Percentiles rank a stretch among this genome's conserved stretches.
phyloP scores from a whole-genome alignment of 2,113 vertebrate genomes.

The Aphyosemion australe region DNA sequence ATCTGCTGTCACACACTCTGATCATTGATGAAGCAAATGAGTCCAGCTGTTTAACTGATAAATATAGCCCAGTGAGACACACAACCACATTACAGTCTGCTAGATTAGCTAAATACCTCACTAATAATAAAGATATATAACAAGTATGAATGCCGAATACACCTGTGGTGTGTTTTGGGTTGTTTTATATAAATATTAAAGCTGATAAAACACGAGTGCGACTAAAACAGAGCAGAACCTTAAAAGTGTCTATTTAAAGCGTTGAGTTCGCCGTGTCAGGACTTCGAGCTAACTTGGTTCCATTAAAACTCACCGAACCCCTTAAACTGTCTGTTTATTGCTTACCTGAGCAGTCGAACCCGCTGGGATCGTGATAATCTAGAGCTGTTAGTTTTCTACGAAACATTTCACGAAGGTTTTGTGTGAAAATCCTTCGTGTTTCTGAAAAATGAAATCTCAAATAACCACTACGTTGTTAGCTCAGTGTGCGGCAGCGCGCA shows the following conservation, averaged over 20 bases:
- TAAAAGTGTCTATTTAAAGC: constrained; percentile 6
- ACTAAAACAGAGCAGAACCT: not conserved
- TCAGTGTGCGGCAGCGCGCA: constrained; percentile 10
- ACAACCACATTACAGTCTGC: too few relatives aligned
- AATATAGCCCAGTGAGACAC: too few relatives aligned
- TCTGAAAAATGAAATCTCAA: not conserved
- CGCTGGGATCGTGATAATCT: constrained; percentile 90
- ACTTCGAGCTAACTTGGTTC: constrained; percentile 3
- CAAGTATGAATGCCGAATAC: not conserved
- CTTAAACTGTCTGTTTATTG: rapidly evolving
- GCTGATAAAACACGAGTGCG: not conserved
- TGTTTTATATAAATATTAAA: not conserved
- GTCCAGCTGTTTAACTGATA: too few relatives aligned
- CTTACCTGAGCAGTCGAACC: constrained; percentile 90
- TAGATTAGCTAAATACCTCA: not conserved
- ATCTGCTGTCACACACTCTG: too few relatives aligned
- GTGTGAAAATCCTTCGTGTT: not conserved
- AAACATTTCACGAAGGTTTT: constrained; percentile 80
- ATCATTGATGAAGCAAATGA: too few relatives aligned
- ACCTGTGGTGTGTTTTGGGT: rapidly evolving
- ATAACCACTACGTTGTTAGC: not conserved
- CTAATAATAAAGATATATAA: not conserved
- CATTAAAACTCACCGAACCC: not conserved
- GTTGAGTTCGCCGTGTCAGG: not conserved
- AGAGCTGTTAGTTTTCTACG: constrained; percentile 90